Evolutionary conservation across 2,888 invertebrate genomes (phyloP).

Genomic region (Hetaerina titia): DNA sequence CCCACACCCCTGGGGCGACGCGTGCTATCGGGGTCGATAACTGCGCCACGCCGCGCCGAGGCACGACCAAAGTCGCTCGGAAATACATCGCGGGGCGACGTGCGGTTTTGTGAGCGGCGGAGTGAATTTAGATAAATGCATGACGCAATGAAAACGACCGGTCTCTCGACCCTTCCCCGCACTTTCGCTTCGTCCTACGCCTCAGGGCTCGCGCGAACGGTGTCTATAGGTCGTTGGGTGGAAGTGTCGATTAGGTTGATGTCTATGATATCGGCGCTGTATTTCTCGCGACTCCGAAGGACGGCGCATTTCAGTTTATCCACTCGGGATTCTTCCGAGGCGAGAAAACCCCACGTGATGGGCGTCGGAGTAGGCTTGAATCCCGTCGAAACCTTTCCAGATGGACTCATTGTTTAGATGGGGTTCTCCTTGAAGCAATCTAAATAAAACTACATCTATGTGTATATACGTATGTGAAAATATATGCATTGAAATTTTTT

Average conservation of each 20-base stretch:
- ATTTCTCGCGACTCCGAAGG: not conserved
- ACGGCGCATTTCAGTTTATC: not conserved
- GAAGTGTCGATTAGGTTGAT: not conserved
- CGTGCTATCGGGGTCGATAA: constrained; percentile 24
- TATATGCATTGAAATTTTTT: too few relatives aligned
- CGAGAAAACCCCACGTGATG: not conserved
- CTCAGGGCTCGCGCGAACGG: too few relatives aligned
- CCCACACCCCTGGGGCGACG: not conserved
- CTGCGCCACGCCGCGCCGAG: not conserved
- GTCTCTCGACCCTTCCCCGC: too few relatives aligned
- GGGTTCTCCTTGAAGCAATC: too few relatives aligned
- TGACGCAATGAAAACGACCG: too few relatives aligned
- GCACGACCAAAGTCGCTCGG: not conserved
- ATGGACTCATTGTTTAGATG: too few relatives aligned
- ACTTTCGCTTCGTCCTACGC: too few relatives aligned
- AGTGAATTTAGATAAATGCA: not conserved
- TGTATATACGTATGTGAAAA: too few relatives aligned
- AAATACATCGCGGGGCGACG: not conserved
- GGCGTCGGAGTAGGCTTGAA: not conserved
- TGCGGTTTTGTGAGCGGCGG: not conserved
- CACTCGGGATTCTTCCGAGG: not conserved
- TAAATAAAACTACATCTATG: too few relatives aligned
- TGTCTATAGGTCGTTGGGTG: not conserved
- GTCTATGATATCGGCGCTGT: not conserved
- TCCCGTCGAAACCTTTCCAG: too few relatives aligned